phyloP scores from a whole-genome alignment of 30 jellyfish, hydroid and myxozoan genomes.

The Mastigias papua region DNA sequence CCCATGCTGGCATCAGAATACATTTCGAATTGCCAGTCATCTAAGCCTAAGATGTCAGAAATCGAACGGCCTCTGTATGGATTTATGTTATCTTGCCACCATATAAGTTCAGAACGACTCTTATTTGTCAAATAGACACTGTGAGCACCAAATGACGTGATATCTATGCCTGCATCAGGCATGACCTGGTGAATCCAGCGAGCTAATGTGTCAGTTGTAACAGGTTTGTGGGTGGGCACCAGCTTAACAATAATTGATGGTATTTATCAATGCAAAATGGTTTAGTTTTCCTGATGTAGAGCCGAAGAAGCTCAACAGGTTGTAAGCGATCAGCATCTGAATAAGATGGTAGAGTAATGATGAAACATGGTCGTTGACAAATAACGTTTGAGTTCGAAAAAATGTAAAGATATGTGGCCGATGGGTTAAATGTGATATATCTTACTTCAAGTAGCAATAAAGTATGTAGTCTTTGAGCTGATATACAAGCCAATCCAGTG shows the following conservation, averaged over 20 bases:
- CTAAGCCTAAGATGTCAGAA: no score
- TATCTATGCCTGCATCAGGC: constrained; percentile 23
- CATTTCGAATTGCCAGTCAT: no score
- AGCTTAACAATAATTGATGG: background rate
- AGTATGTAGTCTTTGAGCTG: constrained; percentile 2
- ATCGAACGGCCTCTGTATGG: no score
- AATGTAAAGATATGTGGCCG: background rate
- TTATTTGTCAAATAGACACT: no score
- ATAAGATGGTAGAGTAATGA: background rate
- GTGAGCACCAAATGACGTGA: constrained; percentile 4
- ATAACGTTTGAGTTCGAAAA: background rate
- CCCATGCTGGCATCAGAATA: no score
- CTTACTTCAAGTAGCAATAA: background rate
- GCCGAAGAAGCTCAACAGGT: background rate
- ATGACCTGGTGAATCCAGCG: constrained; percentile 20
- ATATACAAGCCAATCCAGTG: background rate
- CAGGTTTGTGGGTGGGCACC: constrained; percentile 25
- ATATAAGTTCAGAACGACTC: no score
- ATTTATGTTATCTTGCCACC: no score
- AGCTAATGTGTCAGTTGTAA: no score
- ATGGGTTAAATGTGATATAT: background rate
- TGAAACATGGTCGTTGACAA: background rate
- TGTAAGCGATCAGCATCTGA: background rate
- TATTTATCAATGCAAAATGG: background rate
- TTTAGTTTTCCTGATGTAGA: background rate